Conservation (phyloP, 1,140 invertebrate genomes). For the Geopemphigus sp. region DNA sequence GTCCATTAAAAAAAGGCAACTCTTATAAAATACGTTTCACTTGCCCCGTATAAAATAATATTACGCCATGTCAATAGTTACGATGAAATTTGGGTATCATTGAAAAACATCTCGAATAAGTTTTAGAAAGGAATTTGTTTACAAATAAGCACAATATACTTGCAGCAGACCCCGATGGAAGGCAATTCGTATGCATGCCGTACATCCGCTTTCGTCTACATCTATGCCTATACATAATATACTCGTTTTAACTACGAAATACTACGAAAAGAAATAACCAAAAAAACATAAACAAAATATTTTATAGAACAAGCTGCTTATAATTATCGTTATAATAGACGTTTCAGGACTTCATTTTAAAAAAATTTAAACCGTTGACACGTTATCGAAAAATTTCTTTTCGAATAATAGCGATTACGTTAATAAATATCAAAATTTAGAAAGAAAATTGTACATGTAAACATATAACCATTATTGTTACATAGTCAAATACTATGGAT, state of each 20-base stretch:
- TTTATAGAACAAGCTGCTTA: background rate
- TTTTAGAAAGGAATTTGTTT: background rate
- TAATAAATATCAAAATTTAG: background rate
- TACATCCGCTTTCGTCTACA: background rate
- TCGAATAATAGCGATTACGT: background rate
- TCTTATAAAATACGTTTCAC: no score
- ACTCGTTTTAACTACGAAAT: background rate
- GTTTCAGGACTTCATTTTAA: background rate
- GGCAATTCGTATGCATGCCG: slow-evolving; percentile 7
- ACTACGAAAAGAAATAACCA: background rate
- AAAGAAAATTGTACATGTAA: no score
- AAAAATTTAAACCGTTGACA: no score
- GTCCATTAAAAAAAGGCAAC: no score
- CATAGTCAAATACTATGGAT: no score
- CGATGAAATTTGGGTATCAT: background rate
- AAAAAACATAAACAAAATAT: background rate
- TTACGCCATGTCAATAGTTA: no score
- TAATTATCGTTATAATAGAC: background rate
- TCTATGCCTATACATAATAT: background rate
- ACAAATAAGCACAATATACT: no score
- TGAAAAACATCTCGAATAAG: background rate
- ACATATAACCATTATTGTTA: no score
- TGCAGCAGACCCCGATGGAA: background rate
- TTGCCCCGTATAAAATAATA: no score
- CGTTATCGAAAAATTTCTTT: background rate